phyloP scores from a whole-genome alignment of 2,888 invertebrate genomes.

The Kuschelorhynchus macadamiae region DNA sequence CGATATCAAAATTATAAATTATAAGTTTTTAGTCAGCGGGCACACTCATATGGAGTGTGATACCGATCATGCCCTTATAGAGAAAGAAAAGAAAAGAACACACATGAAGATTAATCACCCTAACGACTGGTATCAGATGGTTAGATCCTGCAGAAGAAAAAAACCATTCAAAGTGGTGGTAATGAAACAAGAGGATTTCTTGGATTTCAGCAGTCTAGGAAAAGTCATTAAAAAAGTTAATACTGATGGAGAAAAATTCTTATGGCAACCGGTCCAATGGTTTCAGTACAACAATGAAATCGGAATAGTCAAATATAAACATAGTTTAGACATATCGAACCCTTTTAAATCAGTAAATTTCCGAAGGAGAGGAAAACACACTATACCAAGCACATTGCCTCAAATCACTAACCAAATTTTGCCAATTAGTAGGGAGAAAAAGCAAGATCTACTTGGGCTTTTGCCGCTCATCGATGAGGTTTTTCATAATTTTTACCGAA shows the following conservation, averaged over 20 bases:
- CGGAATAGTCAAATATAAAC: constrained; percentile 22
- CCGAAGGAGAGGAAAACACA: constrained; percentile 11
- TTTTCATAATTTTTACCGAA: constrained; percentile 18
- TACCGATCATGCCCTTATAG: constrained; percentile 50
- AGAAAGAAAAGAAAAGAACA: constrained; percentile 29
- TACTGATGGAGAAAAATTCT: constrained; percentile 23
- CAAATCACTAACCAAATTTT: constrained; percentile 3
- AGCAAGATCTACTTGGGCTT: constrained; percentile 4
- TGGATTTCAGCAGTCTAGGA: constrained; percentile 12
- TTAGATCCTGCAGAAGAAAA: constrained; percentile 17
- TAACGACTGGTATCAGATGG: constrained; percentile 24
- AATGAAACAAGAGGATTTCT: constrained; percentile 21
- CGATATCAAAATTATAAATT: too few relatives aligned
- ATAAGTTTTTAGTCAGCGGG: too few relatives aligned
- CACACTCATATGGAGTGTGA: constrained; percentile 55
- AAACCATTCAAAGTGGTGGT: constrained; percentile 22
- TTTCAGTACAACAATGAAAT: constrained; percentile 14
- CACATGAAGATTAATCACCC: constrained; percentile 15
- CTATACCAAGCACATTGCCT: constrained; percentile 10
- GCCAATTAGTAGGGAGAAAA: constrained; percentile 13
- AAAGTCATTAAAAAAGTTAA: constrained; percentile 23
- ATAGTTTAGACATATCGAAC: neutral
- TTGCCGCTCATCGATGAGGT: constrained; percentile 16
- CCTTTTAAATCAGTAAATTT: constrained; percentile 19
- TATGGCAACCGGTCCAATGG: constrained; percentile 27